Percentiles rank a stretch among this genome's conserved stretches.
phyloP scores from a whole-genome alignment of 1,140 invertebrate genomes.

The Temnothorax nylanderi region DNA sequence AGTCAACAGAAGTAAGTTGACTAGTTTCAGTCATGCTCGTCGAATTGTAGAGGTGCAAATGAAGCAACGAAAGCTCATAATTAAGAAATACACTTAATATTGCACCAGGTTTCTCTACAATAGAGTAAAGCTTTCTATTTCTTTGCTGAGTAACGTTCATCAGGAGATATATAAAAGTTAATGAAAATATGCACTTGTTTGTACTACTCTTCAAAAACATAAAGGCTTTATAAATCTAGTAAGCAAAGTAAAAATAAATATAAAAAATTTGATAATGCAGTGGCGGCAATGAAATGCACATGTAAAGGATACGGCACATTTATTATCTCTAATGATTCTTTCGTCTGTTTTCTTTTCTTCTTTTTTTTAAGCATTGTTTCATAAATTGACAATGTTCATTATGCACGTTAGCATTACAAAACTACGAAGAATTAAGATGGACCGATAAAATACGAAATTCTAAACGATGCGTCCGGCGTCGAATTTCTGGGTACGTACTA shows the following conservation, averaged over 20 bases:
- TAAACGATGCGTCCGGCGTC: not conserved
- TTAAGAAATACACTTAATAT: constrained; percentile 84
- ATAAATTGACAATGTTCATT: constrained; percentile 53
- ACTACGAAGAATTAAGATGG: constrained; percentile 34
- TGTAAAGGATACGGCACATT: constrained; percentile 58
- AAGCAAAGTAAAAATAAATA: constrained; percentile 42
- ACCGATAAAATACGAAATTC: constrained; percentile 47
- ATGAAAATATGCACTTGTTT: not conserved
- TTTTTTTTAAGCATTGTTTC: constrained; percentile 38
- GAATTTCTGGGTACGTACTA: constrained; percentile 16
- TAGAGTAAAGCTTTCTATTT: constrained; percentile 53
- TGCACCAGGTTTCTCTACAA: constrained; percentile 79
- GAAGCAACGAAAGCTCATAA: constrained; percentile 82
- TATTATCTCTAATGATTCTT: constrained; percentile 49
- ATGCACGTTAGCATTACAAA: constrained; percentile 50
- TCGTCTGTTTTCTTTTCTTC: constrained; percentile 12
- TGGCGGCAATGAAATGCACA: constrained; percentile 52
- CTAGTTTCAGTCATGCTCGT: constrained; percentile 45
- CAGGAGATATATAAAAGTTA: not conserved
- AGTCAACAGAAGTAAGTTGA: constrained; percentile 27
- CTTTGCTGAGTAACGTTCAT: not conserved
- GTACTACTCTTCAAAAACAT: not conserved
- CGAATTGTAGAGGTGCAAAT: constrained; percentile 83
- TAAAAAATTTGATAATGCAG: constrained; percentile 57
- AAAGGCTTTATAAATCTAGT: not conserved